phyloP scores from a whole-genome alignment of 2,797 vertebrate genomes.

The Lithobates sylvaticus region DNA sequence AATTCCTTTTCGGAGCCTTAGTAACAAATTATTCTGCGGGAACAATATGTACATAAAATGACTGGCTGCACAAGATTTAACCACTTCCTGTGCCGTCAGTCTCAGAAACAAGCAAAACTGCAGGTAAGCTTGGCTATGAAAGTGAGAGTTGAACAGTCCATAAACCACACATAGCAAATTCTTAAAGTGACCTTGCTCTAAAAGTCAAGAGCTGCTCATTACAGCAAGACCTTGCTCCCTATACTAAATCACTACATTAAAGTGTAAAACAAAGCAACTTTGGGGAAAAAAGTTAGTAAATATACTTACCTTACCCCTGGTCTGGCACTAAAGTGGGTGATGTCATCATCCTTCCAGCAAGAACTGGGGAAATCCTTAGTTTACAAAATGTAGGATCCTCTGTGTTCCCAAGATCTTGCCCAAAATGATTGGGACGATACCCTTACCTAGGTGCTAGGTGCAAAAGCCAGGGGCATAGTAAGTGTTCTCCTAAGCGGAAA shows the following conservation, averaged over 20 bases:
- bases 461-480: no score
- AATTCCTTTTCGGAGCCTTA: constrained; percentile 6
- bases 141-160: not conserved
- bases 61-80: not conserved
- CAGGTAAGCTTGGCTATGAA: not conserved
- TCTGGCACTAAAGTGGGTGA: no score
- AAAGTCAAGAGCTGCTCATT: not conserved
- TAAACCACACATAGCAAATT: not conserved
- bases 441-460: no score
- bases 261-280: not conserved
- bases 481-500: no score
- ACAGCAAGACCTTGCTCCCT: no score
- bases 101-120: not conserved
- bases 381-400: no score
- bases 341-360: no score
- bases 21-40: constrained; percentile 12
- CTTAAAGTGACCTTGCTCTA: not conserved
- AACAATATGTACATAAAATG: constrained; percentile 30
- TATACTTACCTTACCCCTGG: no score
- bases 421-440: no score
- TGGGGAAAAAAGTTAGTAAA: no score
- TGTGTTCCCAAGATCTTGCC: no score
- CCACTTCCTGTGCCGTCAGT: not conserved
- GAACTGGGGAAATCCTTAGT: no score
- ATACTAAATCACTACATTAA: not conserved